Evolutionary conservation across 2,888 invertebrate species (phyloP), one percentile per base, ranked within the genome.

Genomic region (Ephialtes manifestator): DNA sequence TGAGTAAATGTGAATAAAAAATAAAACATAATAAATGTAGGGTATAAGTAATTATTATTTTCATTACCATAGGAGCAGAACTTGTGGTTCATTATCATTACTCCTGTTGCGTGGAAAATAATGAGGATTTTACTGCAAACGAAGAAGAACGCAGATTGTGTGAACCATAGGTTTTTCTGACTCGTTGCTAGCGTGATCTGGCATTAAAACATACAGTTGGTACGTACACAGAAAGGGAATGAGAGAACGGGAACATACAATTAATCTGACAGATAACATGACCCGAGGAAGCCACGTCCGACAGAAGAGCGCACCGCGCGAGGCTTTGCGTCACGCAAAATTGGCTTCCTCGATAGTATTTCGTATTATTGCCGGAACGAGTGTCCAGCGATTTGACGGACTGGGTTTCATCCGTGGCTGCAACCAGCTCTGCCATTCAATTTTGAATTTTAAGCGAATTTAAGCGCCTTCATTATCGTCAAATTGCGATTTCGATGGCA

Each of bases 221-320:
- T 31, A 31, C 18, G 39, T 65, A 20, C 11, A 39, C 39, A 39
- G 39, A 65, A 13, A 39, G 18, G 18, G 35, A 18, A 63, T 13
- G 63, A 65, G 39, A n/a, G 8, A 83, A 79, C 74, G 71, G 84
- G 82, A 85, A 85, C 80, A 55, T 87, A 84, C 83, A 88, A 91
- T 92, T 93, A 92, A 93, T 92, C 92, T 88, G 93, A 92, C 91
- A 90, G 90, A 91, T 91, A 92, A 91, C 89, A 85, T 89, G 91
- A 90, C 87, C 88, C 89, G 87, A 86, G 88, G 91, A 92, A 92
- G 92, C 90, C 92, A 86, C 85, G 88, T 85, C 72, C 46, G 88
- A 89, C 89, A 90, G 83, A 13, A 20, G 46, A 67, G 39, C 75
- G 53, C 67, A 74, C 70, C n/a, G 39, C 67, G 68, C 53, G 80